A percentile compares a stretch with the other conserved stretches of the same genome.
Conservation (phyloP, 2,797 vertebrate genomes). For the Gambusia yucatana region DNA sequence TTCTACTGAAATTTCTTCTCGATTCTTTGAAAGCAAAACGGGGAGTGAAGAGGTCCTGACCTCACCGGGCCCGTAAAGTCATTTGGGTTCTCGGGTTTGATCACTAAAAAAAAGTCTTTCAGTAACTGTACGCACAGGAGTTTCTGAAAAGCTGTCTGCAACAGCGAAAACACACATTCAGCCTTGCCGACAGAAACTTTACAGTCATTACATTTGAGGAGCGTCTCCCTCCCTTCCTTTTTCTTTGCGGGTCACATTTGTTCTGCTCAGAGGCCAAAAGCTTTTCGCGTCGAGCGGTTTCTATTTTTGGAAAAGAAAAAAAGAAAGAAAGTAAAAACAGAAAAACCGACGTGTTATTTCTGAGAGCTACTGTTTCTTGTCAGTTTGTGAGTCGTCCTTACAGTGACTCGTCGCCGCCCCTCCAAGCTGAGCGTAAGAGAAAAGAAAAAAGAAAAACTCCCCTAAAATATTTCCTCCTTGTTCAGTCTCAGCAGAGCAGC, state of each 20-base stretch:
- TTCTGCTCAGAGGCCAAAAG: neutral
- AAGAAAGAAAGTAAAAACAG: constrained; percentile 52
- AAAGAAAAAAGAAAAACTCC: neutral
- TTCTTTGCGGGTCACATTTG: neutral
- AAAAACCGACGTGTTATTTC: constrained; percentile 9
- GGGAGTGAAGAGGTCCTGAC: neutral
- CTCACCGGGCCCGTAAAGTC: neutral
- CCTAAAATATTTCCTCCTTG: constrained; percentile 16
- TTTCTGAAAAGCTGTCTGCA: neutral
- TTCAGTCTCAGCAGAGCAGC: constrained; percentile 7
- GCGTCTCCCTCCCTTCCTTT: neutral
- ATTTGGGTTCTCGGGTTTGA: constrained; percentile 11
- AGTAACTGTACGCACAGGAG: neutral
- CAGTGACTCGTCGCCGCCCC: constrained; percentile 43
- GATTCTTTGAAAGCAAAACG: constrained; percentile 55
- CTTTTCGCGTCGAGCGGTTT: neutral
- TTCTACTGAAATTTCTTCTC: neutral
- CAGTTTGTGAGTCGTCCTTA: neutral
- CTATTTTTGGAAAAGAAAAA: constrained; percentile 51
- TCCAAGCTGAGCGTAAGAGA: fast-evolving
- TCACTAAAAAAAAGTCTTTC: constrained; percentile 12
- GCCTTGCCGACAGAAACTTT: neutral
- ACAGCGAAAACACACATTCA: too few relatives aligned
- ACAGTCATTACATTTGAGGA: neutral
- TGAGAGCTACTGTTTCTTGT: neutral